These are phyloP conservation scores for Opisthocomus hoazin DNA, from an alignment of 2,113 vertebrate genomes.

Conservation along the genomic window DNA sequence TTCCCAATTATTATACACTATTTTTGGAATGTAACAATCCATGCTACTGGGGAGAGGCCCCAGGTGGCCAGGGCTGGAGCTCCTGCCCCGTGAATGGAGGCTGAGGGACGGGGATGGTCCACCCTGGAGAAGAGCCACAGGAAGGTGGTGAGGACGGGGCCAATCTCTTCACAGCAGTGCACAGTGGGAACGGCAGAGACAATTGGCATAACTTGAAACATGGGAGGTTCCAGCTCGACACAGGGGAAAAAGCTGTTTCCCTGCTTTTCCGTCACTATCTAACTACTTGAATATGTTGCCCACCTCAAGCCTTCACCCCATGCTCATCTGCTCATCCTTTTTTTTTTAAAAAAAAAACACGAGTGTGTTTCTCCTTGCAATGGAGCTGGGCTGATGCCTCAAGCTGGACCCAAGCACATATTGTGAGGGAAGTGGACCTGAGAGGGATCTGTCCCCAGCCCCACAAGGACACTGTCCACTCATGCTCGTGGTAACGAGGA, in stretches of 20 bases:
- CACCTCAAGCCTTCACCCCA: not conserved
- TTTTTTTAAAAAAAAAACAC: not conserved
- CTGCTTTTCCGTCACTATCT: not conserved
- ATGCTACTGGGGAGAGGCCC: not conserved
- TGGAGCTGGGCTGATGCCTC: not conserved
- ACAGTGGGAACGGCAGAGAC: not conserved
- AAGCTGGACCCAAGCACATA: not conserved
- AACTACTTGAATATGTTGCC: not conserved
- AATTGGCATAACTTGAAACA: not conserved
- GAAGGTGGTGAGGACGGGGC: not conserved
- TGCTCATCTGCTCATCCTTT: no score
- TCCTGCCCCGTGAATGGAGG: accelerated
- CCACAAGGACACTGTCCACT: not conserved
- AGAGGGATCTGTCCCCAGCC: not conserved
- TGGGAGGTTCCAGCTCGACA: not conserved
- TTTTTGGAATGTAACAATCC: not conserved
- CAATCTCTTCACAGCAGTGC: not conserved
- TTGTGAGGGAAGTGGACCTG: not conserved
- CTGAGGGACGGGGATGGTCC: not conserved
- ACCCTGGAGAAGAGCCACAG: not conserved
- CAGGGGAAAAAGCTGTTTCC: not conserved
- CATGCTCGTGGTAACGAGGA: accelerated
- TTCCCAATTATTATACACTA: not conserved
- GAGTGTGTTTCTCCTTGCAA: no score
- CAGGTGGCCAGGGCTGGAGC: not conserved